Conservation (phyloP, 2,113 vertebrate genomes). For the Delphinapterus leucas region DNA sequence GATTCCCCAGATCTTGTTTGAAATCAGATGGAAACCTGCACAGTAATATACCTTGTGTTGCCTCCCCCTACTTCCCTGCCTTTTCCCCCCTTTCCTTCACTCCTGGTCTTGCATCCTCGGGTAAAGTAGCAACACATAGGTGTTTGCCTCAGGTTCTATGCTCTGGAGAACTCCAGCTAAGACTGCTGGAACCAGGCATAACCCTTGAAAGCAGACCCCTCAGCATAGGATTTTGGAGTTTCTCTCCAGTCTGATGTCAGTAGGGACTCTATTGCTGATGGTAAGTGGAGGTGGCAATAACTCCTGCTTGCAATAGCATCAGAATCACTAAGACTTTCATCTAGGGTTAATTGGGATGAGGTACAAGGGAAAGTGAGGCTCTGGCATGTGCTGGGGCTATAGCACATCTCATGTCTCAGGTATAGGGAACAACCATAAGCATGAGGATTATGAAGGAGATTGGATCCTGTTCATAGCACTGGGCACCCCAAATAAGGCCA, state of each 20-base stretch:
- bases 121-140: background rate
- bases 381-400: background rate
- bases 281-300: background rate
- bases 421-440: background rate
- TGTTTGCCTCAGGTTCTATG: background rate
- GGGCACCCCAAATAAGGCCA: background rate
- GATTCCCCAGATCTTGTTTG: background rate
- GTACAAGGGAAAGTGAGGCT: background rate
- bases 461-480: background rate
- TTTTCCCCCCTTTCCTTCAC: background rate
- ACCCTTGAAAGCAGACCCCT: background rate
- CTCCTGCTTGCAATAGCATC: background rate
- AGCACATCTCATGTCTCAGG: background rate
- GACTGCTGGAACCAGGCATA: background rate
- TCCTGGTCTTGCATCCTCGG: background rate
- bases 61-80: background rate
- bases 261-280: background rate
- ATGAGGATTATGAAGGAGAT: background rate
- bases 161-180: background rate
- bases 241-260: background rate
- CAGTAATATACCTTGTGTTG: background rate
- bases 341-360: background rate
- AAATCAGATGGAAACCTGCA: background rate
- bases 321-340: background rate
- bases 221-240: background rate